Evolutionary conservation across 2,888 invertebrate genomes (phyloP), one percentile per base, ranked within the genome.

Genomic region (Choreutis nemorana): DNA sequence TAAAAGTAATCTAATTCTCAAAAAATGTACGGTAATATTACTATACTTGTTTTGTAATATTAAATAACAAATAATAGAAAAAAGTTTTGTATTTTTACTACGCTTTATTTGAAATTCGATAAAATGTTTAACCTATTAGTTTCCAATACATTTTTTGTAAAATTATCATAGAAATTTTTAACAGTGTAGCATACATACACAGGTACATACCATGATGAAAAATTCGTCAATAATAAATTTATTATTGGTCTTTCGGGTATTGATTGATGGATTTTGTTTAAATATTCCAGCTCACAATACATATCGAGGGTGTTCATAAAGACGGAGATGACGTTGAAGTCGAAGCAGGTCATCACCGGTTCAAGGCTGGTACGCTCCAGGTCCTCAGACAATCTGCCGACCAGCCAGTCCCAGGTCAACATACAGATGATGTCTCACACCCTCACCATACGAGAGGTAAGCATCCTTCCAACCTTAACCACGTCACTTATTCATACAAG

Each of bases 381-480:
- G 50, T 94, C 93, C 26, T 91, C 89, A 37, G 94, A 94, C 78
- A 93, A 93, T 79, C 81, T 94, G 49, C 93, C 94, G 47, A 91
- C 91, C 59, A 92, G 92, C 78, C 93, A 94, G 73, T 92, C 92
- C 37, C 94, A 94, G 81, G 90, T 91, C 81, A 93, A 94, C 82
- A 92, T 94, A 46, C 93, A 94, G 79, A 93, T 94, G 92, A 91
- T 93, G 85, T 94, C 94, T 28, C 93, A 94, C 64, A 94, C 94
- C 37, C 85, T 94, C 56, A 93, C 93, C 55, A 93, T 94, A 55
- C 83, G 92, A 82, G 94, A 94, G 91, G 94, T 94, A 80, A 81
- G 80, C 44, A 32, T 4, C 21, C 8, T n/a, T n/a, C 9, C 9
- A 5, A 7, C 18, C 9, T 20, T 20, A 8, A 20, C 21, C 3